Base-by-base conservation (phyloP, 1,140 invertebrate genomes). In the Eurosta solidaginis region DNA sequence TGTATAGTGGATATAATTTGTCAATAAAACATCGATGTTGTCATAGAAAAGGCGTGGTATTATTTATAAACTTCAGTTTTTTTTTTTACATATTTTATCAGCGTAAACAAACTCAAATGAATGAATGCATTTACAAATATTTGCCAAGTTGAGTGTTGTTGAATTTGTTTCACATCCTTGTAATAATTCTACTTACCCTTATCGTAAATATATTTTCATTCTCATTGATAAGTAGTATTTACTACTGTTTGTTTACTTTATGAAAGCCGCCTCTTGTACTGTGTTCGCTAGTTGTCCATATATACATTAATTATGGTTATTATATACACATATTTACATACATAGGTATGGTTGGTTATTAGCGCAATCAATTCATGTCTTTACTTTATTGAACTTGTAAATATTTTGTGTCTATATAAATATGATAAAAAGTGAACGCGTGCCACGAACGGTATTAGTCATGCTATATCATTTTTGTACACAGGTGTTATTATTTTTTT, bases 351-450 rank as follows among this genome's bases (percentile, higher is more conserved):
- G n/a, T n/a, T n/a, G n/a, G n/a, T 17, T 68, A 33, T 68, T 68
- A 40, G 59, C 59, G 17, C 33, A 68, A 68, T 68, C 59, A 68
- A 68, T 68, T 68, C 6, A 42, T 68, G 59, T 68, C 59, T 36
- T n/a, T 68, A 17, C 36, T 68, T 68, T 68, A 68, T 68, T 68
- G 33, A 68, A 68, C 59, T 68, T 68, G 59, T 68, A 68, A 68
- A 68, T 20, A 68, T 52, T 52, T 36, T 68, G 12, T 40, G 40
- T 68, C 59, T 40, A 68, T n/a, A n/a, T 40, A 22, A 68, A 68
- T 68, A 40, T 22, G 59, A 52, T n/a, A n/a, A n/a, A 52, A 6
- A 10, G 25, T 25, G 49, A 40, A 68, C 59, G 59, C 59, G 59
- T 68, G 59, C 59, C 59, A n/a, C 59, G 5, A 40, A 68, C 59